A percentile compares a stretch with the other conserved stretches of the same genome.
These are phyloP conservation scores for Equus quagga DNA, from an alignment of 2,113 vertebrate genomes.

Conservation along the genomic window DNA sequence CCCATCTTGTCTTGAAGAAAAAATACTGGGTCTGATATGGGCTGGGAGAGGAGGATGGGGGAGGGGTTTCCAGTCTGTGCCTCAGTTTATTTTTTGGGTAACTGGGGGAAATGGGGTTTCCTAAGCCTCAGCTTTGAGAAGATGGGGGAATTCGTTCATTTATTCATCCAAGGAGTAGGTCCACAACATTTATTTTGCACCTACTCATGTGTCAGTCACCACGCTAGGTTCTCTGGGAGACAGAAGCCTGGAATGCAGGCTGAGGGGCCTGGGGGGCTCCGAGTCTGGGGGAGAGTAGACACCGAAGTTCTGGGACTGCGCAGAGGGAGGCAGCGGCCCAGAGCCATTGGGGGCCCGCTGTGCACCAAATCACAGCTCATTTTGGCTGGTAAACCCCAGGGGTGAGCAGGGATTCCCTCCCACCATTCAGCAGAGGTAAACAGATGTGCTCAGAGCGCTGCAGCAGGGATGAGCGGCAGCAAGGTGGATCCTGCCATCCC, in stretches of 20 bases:
- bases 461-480: rapidly evolving
- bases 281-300: background rate
- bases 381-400: background rate
- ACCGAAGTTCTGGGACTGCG: background rate
- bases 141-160: background rate
- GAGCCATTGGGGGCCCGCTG: background rate
- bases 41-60: background rate
- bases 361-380: background rate
- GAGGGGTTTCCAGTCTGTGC: background rate
- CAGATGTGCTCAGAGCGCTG: rapidly evolving
- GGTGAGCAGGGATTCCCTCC: conserved; percentile 11
- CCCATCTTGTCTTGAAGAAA: background rate
- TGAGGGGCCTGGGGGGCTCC: background rate
- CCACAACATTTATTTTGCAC: background rate
- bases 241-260: background rate
- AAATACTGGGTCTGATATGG: background rate
- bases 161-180: background rate
- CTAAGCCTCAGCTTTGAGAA: background rate
- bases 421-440: background rate
- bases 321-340: too few relatives aligned
- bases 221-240: background rate
- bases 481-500: too few relatives aligned
- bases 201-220: background rate
- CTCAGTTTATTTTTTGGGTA: background rate
- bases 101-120: background rate